Conservation (phyloP, 2,797 vertebrate genomes). For the Podarcis siculus region DNA sequence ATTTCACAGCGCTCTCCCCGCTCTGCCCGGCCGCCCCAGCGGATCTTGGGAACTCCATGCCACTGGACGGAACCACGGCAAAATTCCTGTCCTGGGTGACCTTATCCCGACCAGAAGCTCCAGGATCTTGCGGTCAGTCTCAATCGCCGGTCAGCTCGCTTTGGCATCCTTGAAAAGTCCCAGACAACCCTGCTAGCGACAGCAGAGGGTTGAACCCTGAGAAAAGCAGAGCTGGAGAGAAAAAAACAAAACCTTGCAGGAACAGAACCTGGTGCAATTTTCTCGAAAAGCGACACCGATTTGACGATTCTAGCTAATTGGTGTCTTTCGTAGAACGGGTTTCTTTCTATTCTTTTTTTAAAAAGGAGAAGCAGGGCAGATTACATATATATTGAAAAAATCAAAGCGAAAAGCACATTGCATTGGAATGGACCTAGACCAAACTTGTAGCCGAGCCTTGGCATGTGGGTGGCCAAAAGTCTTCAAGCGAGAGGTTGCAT, state of each 20-base stretch:
- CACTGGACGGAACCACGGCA: neutral
- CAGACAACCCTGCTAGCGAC: no score
- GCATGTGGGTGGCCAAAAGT: conserved; percentile 49
- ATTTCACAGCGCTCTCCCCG: conserved; percentile 79
- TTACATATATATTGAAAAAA: neutral
- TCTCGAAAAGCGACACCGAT: no score
- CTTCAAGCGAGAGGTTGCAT: conserved; percentile 4
- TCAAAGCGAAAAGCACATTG: neutral
- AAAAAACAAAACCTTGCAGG: neutral
- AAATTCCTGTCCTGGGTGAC: neutral
- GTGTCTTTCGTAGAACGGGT: neutral
- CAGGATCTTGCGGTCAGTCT: accelerated
- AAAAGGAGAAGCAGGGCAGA: neutral
- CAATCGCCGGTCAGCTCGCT: neutral
- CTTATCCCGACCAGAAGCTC: neutral
- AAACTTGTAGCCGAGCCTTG: neutral
- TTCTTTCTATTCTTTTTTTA: no score
- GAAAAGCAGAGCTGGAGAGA: no score
- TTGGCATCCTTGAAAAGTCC: neutral
- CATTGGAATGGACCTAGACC: neutral
- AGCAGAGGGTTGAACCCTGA: neutral
- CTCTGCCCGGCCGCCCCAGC: neutral
- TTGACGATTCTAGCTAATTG: neutral
- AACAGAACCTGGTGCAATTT: neutral
- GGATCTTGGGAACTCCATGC: conserved; percentile 63